Evolutionary conservation across 2,888 invertebrate species (phyloP).

Genomic region (Drosophila neutralis): DNA sequence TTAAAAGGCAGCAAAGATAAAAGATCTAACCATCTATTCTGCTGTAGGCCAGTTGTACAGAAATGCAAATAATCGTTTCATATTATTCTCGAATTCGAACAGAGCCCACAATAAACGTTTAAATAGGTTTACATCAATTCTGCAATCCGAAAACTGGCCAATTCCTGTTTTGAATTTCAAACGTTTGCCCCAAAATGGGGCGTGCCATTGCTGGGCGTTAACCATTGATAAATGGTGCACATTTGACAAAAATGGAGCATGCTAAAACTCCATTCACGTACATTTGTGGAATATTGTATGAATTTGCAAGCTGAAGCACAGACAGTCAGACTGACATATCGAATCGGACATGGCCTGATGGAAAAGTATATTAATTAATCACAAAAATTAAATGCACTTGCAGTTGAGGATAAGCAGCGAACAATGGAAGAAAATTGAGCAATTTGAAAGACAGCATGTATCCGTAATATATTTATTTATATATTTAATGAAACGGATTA

Average conservation of each 20-base stretch:
- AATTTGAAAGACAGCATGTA: conserved; percentile 20
- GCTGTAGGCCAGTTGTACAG: conserved; percentile 1
- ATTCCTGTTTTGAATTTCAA: conserved; percentile 56
- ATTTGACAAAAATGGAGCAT: conserved; percentile 36
- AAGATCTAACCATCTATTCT: conserved; percentile 10
- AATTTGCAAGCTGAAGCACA: conserved; percentile 28
- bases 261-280: conserved; percentile 14
- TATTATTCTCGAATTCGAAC: conserved; percentile 37
- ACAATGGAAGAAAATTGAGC: conserved; percentile 1
- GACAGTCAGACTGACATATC: not conserved
- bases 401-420: not conserved
- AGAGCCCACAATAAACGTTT: conserved; percentile 25
- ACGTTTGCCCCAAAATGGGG: conserved; percentile 17
- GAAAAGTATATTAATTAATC: conserved; percentile 27
- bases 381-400: conserved; percentile 14
- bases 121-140: conserved; percentile 55
- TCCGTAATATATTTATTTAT: conserved; percentile 35
- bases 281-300: conserved; percentile 37
- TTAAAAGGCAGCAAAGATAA: not conserved
- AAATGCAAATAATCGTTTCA: conserved; percentile 37
- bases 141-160: conserved; percentile 20
- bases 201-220: conserved; percentile 4
- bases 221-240: conserved; percentile 38
- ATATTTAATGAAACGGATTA: conserved; percentile 53
- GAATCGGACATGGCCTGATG: not conserved